These are phyloP conservation scores for Synodontis membranacea DNA, from an alignment of 2,113 vertebrate species.

Conservation along the genomic window DNA sequence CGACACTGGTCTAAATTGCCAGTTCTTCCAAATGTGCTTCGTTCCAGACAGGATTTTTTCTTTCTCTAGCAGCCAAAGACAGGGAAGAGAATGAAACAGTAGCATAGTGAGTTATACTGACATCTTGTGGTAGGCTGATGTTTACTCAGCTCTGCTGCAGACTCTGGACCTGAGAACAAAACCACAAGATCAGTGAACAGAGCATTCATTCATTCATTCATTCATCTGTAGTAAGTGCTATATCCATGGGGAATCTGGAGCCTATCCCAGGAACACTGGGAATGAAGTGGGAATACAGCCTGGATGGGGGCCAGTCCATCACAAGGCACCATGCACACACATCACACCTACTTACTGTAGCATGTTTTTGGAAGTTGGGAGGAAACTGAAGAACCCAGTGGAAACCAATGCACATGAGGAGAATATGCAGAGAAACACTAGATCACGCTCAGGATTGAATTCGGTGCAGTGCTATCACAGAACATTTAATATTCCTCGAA, in stretches of 20 bases:
- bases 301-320: neutral
- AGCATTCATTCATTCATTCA: neutral
- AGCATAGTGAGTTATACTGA: conserved; percentile 28
- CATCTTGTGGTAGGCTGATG: conserved; percentile 24
- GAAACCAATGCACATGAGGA: neutral
- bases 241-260: neutral
- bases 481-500: neutral
- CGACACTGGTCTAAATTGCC: neutral
- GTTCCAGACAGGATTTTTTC: neutral
- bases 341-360: neutral
- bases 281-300: neutral
- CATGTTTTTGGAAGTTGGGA: neutral
- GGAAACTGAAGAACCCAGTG: neutral
- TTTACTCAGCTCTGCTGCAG: neutral
- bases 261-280: neutral
- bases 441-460: neutral
- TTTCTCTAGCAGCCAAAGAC: neutral
- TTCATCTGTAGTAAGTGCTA: neutral
- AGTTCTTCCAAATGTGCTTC: neutral
- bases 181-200: neutral
- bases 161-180: neutral
- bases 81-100: neutral
- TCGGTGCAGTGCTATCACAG: neutral
- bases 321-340: neutral
- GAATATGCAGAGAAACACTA: neutral